phyloP scores from a whole-genome alignment of 2,113 vertebrate genomes.

The Oncorhynchus keta region DNA sequence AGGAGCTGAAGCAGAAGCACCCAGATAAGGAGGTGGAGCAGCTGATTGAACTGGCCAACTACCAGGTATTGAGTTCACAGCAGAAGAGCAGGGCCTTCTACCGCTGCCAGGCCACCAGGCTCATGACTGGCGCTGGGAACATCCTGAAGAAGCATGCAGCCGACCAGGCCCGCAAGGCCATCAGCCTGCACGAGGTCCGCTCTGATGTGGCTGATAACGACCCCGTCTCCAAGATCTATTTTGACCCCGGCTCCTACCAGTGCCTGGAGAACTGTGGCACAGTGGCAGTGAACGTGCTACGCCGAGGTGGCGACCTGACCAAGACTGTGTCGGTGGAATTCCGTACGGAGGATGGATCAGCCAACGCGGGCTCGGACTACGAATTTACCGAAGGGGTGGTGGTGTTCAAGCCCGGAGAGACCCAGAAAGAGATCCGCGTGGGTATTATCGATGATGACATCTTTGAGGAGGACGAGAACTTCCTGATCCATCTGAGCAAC shows the following conservation, averaged over 20 bases:
- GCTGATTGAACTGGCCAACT: constrained; percentile 96
- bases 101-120: constrained; percentile 94
- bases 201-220: constrained; percentile 83
- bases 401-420: constrained; percentile 94
- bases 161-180: constrained; percentile 94
- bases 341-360: constrained; percentile 94
- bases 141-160: constrained; percentile 97
- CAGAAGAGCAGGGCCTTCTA: constrained; percentile 98
- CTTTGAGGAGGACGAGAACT: constrained; percentile 98
- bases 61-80: constrained; percentile 97
- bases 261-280: constrained; percentile 98
- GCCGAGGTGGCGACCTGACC: constrained; percentile 88
- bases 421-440: constrained; percentile 90
- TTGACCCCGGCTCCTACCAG: constrained; percentile 94
- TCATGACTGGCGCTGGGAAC: constrained; percentile 98
- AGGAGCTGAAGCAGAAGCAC: constrained; percentile 97
- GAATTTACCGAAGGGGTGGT: constrained; percentile 96
- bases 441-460: constrained; percentile 98
- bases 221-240: constrained; percentile 89
- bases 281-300: constrained; percentile 87
- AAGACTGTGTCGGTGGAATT: constrained; percentile 90
- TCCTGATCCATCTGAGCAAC: constrained; percentile 92
- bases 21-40: constrained; percentile 98
- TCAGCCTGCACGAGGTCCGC: constrained; percentile 96
- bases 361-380: constrained; percentile 96